Percentiles rank a stretch among this genome's conserved stretches.
Conservation (phyloP, 2,888 invertebrate genomes). For the Helobdella robusta region DNA sequence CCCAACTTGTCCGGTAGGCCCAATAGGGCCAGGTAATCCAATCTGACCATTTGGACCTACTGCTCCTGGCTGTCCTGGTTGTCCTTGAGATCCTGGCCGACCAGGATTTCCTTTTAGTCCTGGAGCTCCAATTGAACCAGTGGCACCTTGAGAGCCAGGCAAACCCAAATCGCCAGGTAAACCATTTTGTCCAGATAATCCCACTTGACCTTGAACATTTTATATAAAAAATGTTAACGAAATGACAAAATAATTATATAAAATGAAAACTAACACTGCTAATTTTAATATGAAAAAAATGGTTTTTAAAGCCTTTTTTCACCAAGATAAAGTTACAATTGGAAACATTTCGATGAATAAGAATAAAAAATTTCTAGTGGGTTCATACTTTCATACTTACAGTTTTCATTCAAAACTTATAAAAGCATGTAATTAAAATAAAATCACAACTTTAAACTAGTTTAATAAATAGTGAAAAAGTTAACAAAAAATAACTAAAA, state of each 20-base stretch:
- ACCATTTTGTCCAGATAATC: slow-evolving; percentile 45
- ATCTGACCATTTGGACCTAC: slow-evolving; percentile 23
- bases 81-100: slow-evolving; percentile 19
- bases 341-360: too few species aligned
- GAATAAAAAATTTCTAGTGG: too few species aligned
- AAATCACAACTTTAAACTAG: not conserved
- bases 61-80: slow-evolving; percentile 25
- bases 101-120: slow-evolving; percentile 26
- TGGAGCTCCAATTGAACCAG: slow-evolving; percentile 36
- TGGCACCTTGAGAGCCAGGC: slow-evolving; percentile 27
- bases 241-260: too few species aligned
- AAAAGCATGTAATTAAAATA: not conserved
- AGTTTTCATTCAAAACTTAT: too few species aligned
- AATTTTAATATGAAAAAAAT: too few species aligned
- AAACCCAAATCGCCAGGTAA: slow-evolving; percentile 23
- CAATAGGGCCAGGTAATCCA: slow-evolving; percentile 23
- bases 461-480: not conserved
- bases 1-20: slow-evolving; percentile 15
- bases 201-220: slow-evolving; percentile 25
- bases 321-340: too few species aligned
- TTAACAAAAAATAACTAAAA: too few species aligned
- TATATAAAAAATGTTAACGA: too few species aligned
- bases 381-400: too few species aligned
- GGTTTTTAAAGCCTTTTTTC: too few species aligned
- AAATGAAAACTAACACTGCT: too few species aligned